phyloP scores from a whole-genome alignment of 2,797 vertebrate genomes.

The Artibeus lituratus region DNA sequence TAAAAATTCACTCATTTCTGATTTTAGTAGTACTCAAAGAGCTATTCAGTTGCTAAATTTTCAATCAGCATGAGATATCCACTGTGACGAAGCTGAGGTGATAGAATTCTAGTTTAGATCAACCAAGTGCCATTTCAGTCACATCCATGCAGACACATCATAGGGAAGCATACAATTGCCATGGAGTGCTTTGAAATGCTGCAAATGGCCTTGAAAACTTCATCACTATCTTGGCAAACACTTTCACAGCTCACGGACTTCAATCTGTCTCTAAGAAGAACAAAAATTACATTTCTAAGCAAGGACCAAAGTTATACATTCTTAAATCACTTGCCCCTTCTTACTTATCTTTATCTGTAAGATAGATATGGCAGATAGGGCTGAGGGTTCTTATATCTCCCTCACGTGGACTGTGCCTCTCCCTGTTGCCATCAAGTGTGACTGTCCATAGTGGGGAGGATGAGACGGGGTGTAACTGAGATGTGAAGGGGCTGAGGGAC shows the following conservation, averaged over 20 bases:
- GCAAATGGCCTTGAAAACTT: background rate
- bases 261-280: background rate
- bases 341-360: background rate
- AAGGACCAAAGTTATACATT: background rate
- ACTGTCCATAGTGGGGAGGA: background rate
- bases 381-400: background rate
- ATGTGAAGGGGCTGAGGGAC: background rate
- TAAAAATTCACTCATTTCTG: background rate
- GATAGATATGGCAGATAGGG: background rate
- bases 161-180: background rate
- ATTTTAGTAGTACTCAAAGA: background rate
- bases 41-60: background rate
- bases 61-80: background rate
- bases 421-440: background rate
- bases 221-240: background rate
- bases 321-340: background rate
- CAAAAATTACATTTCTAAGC: constrained; percentile 10
- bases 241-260: background rate
- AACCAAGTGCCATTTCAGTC: background rate
- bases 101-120: background rate
- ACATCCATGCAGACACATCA: background rate
- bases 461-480: background rate
- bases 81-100: background rate
- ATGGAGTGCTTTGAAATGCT: background rate
- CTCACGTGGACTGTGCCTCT: background rate